phyloP scores from a whole-genome alignment of 2,797 vertebrate genomes.

The Dipus sagitta region DNA sequence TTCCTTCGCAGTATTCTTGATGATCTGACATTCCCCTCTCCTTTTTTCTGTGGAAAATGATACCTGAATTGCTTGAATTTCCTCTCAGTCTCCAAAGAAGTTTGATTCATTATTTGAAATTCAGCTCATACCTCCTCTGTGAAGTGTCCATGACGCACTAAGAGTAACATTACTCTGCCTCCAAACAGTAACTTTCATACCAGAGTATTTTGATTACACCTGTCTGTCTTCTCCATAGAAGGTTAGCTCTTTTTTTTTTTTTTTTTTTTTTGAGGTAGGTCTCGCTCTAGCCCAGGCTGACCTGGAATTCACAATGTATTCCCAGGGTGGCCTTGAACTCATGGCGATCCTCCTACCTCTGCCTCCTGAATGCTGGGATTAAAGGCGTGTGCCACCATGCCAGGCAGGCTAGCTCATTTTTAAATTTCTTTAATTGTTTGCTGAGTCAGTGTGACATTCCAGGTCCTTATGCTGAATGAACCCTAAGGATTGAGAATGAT shows the following conservation, averaged over 20 bases:
- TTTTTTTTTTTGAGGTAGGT: no score
- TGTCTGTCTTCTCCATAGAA: not conserved
- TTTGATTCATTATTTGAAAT: constrained; percentile 35
- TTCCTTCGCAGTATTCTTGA: not conserved
- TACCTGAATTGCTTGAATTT: not conserved
- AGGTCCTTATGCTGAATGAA: not conserved
- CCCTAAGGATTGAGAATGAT: not conserved
- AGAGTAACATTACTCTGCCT: not conserved
- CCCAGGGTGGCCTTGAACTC: no score
- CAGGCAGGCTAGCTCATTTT: not conserved
- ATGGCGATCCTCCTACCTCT: no score
- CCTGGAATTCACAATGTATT: no score
- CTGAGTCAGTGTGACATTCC: not conserved
- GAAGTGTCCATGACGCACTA: not conserved
- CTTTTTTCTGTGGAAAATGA: not conserved
- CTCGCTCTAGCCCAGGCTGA: no score
- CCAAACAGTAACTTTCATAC: not conserved
- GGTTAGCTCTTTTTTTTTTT: not conserved
- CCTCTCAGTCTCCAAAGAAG: not conserved
- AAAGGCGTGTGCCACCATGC: no score
- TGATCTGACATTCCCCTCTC: not conserved
- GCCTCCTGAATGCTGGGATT: no score
- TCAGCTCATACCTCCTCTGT: constrained; percentile 16
- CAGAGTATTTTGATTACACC: not conserved
- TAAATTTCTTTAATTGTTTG: not conserved